Percentiles rank a stretch among this genome's conserved stretches.
phyloP scores from a whole-genome alignment of 2,797 vertebrate species.

The Poecilia velifera region DNA sequence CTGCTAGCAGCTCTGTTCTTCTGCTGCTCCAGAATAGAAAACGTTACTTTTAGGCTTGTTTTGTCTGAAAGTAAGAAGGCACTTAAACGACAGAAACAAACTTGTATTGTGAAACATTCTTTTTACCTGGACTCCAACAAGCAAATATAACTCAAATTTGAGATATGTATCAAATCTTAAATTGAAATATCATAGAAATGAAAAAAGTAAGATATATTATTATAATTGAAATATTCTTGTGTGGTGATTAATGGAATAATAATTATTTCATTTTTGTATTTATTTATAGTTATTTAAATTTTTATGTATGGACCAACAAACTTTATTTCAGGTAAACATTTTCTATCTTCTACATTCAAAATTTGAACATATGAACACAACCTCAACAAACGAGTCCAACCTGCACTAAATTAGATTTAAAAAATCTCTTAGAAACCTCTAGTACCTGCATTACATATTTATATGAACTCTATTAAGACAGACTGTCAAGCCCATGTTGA shows the following conservation, averaged over 20 bases:
- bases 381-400: not conserved
- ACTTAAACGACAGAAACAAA: not conserved
- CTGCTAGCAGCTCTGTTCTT: not conserved
- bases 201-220: not conserved
- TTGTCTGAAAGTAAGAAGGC: not conserved
- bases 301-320: not conserved
- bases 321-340: not conserved
- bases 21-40: not conserved
- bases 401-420: not conserved
- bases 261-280: not conserved
- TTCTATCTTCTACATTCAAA: not conserved
- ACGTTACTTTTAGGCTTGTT: not conserved
- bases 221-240: not conserved
- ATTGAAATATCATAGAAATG: not conserved
- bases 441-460: not conserved
- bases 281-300: not conserved
- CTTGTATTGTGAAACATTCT: not conserved
- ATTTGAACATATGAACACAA: not conserved
- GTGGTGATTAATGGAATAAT: not conserved
- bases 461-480: not conserved
- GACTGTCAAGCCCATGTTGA: slow-evolving; percentile 1
- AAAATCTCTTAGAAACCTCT: not conserved
- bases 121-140: not conserved
- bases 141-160: not conserved
- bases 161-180: not conserved